Conservation (phyloP, 1,140 invertebrate genomes). For the Arctopsyche grandis region DNA sequence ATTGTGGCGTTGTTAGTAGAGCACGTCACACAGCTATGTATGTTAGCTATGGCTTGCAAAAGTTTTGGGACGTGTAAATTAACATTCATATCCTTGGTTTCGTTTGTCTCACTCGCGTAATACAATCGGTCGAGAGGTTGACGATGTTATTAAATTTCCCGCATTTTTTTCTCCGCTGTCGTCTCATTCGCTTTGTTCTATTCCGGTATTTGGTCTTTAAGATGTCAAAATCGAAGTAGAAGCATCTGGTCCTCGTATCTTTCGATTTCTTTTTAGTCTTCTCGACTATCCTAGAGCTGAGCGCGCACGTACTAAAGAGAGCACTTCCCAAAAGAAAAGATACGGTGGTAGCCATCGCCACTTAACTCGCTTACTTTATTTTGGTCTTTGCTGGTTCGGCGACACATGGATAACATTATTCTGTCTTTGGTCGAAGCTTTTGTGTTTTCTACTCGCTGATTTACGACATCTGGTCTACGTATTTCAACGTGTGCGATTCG, state of each 20-base stretch:
- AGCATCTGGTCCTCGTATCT: not conserved
- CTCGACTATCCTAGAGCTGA: not conserved
- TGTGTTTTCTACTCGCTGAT: not conserved
- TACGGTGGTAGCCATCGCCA: not conserved
- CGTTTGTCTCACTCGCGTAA: not conserved
- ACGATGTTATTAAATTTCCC: no score
- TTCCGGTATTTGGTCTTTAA: no score
- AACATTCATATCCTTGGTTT: conserved; percentile 7
- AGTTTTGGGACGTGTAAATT: conserved; percentile 4
- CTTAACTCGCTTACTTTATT: not conserved
- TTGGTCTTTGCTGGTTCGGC: not conserved
- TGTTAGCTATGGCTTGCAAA: not conserved
- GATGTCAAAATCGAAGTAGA: not conserved
- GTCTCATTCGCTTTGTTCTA: no score
- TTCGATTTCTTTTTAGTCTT: not conserved
- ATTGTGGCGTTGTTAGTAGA: not conserved
- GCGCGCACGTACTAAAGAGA: no score
- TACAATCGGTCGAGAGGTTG: no score
- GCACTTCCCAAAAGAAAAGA: not conserved
- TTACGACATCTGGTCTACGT: not conserved
- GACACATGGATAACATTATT: conserved; percentile 34
- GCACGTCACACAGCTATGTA: not conserved
- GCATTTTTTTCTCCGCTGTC: no score
- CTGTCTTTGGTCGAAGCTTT: not conserved
- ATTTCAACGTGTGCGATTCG: no score